Evolutionary conservation across 37 sponge, comb jelly and placozoan species (phyloP).

Genomic region (Ephydatia muelleri): DNA sequence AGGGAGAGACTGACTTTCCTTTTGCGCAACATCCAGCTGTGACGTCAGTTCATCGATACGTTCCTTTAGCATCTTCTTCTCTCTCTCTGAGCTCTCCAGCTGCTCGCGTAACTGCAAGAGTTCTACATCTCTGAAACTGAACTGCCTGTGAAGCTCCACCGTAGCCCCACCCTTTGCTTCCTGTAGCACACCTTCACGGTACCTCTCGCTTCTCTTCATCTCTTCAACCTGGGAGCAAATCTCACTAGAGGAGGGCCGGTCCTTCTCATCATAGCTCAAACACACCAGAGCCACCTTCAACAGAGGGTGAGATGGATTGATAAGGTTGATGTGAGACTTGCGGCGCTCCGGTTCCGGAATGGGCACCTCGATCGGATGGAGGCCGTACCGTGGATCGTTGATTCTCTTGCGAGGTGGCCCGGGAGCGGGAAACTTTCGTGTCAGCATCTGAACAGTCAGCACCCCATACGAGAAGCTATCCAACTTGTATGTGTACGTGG

Average conservation of each 20-base stretch:
- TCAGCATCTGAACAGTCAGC: conserved; percentile 16
- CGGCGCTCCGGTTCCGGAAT: conserved; percentile 24
- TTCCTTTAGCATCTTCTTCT: conserved; percentile 1
- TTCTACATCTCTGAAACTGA: not conserved
- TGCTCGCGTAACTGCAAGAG: not conserved
- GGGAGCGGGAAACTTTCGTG: conserved; percentile 3
- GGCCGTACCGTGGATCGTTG: not conserved
- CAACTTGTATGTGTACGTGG: conserved; percentile 21
- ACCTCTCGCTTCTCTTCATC: not conserved
- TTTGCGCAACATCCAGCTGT: not conserved
- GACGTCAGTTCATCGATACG: too few relatives aligned
- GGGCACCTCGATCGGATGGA: not conserved
- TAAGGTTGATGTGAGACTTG: conserved; percentile 13
- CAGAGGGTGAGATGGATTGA: conserved; percentile 18
- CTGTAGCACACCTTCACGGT: not conserved
- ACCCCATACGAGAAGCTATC: conserved; percentile 39
- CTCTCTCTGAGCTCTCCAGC: not conserved
- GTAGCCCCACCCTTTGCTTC: not conserved
- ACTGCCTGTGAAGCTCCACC: not conserved
- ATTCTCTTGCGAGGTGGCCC: not conserved
- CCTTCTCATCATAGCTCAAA: conserved; percentile 8
- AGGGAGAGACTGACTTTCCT: not conserved
- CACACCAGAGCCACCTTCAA: not conserved
- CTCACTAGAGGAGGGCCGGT: conserved; percentile 2
- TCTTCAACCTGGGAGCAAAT: conserved; percentile 13